A percentile compares a stretch with the other conserved stretches of the same genome.
These are phyloP conservation scores for Moxostoma hubbsi DNA, from an alignment of 2,797 vertebrate genomes.

Conservation along the genomic window DNA sequence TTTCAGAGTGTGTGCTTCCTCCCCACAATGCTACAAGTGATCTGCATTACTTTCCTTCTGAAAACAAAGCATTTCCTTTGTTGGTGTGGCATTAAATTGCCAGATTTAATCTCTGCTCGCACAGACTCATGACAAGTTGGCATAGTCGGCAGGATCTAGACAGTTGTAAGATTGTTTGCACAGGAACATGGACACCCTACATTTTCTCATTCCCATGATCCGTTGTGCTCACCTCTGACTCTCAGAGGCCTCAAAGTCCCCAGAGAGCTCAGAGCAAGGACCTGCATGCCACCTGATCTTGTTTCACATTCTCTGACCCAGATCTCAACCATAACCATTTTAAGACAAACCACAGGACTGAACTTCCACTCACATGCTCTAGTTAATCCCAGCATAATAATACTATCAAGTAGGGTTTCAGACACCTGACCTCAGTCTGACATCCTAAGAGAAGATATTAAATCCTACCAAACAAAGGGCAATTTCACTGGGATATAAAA, in stretches of 20 bases:
- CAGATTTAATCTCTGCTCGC: slow-evolving; percentile 65
- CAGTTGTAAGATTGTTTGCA: slow-evolving; percentile 56
- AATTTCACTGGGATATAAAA: not conserved
- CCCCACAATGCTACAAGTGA: slow-evolving; percentile 64
- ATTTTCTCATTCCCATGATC: slow-evolving; percentile 56
- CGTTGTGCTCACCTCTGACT: slow-evolving; percentile 32
- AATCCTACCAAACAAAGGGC: slow-evolving; percentile 24
- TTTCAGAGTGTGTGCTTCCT: slow-evolving; percentile 6
- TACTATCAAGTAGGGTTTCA: not conserved
- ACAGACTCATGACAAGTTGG: slow-evolving; percentile 37
- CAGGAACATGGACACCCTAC: slow-evolving; percentile 41
- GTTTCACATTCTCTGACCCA: slow-evolving; percentile 23
- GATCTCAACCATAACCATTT: slow-evolving; percentile 2
- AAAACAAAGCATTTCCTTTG: slow-evolving; percentile 72
- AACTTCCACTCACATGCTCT: slow-evolving; percentile 27
- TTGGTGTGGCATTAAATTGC: slow-evolving; percentile 63
- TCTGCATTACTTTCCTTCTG: slow-evolving; percentile 65
- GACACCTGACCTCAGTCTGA: slow-evolving; percentile 37
- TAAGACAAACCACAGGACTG: slow-evolving; percentile 1
- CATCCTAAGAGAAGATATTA: slow-evolving; percentile 24
- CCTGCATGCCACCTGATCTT: slow-evolving; percentile 9
- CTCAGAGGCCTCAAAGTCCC: slow-evolving; percentile 4
- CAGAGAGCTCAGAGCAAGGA: not conserved
- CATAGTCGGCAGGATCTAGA: slow-evolving; percentile 61
- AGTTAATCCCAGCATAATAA: slow-evolving; percentile 18